A percentile compares a stretch with the other conserved stretches of the same genome.
phyloP scores from a whole-genome alignment of 1,140 invertebrate species.

The Thaumatotibia leucotreta region DNA sequence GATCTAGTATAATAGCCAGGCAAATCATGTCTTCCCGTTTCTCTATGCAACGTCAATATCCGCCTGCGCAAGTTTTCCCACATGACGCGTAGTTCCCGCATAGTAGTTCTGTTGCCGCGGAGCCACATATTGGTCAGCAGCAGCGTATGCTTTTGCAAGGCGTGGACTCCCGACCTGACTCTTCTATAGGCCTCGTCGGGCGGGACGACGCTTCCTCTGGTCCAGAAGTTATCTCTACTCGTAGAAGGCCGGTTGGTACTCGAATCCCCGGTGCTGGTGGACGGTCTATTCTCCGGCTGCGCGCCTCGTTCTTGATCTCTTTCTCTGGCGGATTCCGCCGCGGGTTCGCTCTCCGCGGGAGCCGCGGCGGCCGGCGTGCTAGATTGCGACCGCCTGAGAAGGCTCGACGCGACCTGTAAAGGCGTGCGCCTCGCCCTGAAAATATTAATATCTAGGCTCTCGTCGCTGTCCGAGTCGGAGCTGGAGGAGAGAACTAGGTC shows the following conservation, averaged over 20 bases:
- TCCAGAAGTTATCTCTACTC: slow-evolving; percentile 52
- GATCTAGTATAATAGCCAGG: slow-evolving; percentile 61
- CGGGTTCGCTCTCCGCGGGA: slow-evolving; percentile 15
- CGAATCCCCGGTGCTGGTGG: slow-evolving; percentile 17
- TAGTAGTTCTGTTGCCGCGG: slow-evolving; percentile 59
- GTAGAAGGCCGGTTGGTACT: slow-evolving; percentile 50
- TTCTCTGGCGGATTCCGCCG: neutral
- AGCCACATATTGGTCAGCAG: slow-evolving; percentile 62
- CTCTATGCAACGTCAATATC: slow-evolving; percentile 75
- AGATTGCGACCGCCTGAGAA: neutral
- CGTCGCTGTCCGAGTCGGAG: slow-evolving; percentile 66
- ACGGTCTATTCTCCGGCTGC: neutral
- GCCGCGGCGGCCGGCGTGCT: neutral
- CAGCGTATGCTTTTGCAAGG: slow-evolving; percentile 58
- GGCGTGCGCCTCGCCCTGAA: slow-evolving; percentile 56
- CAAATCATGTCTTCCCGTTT: slow-evolving; percentile 54
- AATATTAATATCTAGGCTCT: slow-evolving; percentile 60
- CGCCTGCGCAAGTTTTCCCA: slow-evolving; percentile 80
- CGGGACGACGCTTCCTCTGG: slow-evolving; percentile 33
- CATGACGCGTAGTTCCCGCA: slow-evolving; percentile 80
- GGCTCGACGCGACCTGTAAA: slow-evolving; percentile 35
- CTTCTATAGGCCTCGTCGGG: slow-evolving; percentile 60
- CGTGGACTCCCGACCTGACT: slow-evolving; percentile 55
- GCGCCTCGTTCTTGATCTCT: neutral
- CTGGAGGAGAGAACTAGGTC: slow-evolving; percentile 47